Evolutionary conservation across 2,797 vertebrate species (phyloP), one percentile per base, ranked within the genome.

Genomic region (Pangasius sanitwongsei): DNA sequence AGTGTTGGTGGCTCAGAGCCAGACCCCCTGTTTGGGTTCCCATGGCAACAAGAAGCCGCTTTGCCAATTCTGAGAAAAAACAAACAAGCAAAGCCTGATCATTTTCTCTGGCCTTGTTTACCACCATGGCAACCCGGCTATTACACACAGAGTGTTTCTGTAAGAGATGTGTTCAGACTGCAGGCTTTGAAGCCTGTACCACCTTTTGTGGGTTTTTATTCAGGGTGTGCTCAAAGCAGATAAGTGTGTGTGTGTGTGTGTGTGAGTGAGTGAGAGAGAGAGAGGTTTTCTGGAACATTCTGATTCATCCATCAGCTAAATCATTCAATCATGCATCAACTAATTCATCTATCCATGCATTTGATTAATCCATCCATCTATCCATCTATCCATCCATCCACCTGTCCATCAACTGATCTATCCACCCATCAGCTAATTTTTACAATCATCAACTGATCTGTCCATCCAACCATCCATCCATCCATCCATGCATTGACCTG

Each of bases 51-150:
- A 34, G 37, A 50, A 48, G 5, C 34, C 34, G 13, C 55, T 18
- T 69, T 65, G 61, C 72, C 23, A 31, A 59, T 37, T 59, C 34
- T 23, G 53, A 83, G 80, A 18, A 37, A 44, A 44, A 25, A 31
- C 20, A 61, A n/a, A 28, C 53, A 65, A 65, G 3, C 12, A 13
- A 83, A 74, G 67, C 4, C 6, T 12, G 55, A 63, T 55, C 69
- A 72, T 65, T 87, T 50, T 15, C 16, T 12, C 20, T 13, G 50
- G 23, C 59, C 6, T 55, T 2, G 25, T 31, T 48, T 53, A 20
- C 50, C 12, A 50, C 67, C 80, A 84, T 83, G 57, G 81, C 69
- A 75, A 88, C 34, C 87, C 69, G 84, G 57, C 53, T 84, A 63
- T 12, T 48, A 83, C 53, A 61, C 34, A 0, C 57, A 83, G 53